Evolutionary conservation across 1,140 invertebrate species (phyloP).

Genomic region (Eueides isabella): DNA sequence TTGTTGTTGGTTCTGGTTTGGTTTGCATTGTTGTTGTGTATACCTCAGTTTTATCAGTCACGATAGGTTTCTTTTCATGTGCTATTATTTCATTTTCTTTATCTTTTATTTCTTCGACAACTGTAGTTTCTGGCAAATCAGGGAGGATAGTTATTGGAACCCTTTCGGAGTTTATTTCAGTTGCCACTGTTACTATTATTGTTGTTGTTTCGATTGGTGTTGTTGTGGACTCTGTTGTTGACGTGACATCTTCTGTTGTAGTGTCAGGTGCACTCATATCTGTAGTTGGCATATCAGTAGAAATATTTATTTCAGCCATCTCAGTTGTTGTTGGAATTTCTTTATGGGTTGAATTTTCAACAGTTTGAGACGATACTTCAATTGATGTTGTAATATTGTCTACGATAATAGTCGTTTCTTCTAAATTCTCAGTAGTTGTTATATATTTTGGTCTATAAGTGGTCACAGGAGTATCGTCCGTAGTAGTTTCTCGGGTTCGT

Average conservation of each 20-base stretch:
- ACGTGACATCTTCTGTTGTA: constrained; percentile 34
- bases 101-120: constrained; percentile 58
- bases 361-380: constrained; percentile 59
- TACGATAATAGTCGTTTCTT: constrained; percentile 51
- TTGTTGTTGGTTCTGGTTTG: constrained; percentile 30
- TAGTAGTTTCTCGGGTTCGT: constrained; percentile 56
- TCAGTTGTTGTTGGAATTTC: constrained; percentile 39
- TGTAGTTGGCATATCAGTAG: constrained; percentile 39
- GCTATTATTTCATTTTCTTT: constrained; percentile 67
- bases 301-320: constrained; percentile 27
- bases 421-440: constrained; percentile 51
- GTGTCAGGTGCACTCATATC: constrained; percentile 25
- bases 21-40: constrained; percentile 35
- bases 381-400: constrained; percentile 51
- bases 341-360: constrained; percentile 48
- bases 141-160: constrained; percentile 39
- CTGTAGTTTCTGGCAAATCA: constrained; percentile 41
- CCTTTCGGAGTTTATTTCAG: constrained; percentile 62
- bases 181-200: constrained; percentile 53
- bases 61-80: constrained; percentile 45
- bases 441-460: constrained; percentile 72
- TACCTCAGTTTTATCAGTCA: constrained; percentile 24
- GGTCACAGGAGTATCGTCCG: constrained; percentile 61
- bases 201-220: constrained; percentile 53
- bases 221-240: constrained; percentile 50